phyloP scores from a whole-genome alignment of 1,140 invertebrate genomes.

The Potamilus streckersoni region DNA sequence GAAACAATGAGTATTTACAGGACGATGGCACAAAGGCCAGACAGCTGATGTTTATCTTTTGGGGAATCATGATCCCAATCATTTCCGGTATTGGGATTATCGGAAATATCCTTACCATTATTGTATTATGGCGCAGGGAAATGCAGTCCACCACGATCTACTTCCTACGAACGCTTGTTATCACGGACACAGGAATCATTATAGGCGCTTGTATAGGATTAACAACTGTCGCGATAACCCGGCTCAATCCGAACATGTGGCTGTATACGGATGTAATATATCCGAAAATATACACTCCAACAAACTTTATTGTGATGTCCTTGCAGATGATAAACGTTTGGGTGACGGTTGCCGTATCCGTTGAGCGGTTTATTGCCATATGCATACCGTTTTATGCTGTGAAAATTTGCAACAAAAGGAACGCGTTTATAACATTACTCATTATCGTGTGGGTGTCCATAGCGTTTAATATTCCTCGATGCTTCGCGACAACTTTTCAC shows the following conservation, averaged over 20 bases:
- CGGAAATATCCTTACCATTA: constrained; percentile 65
- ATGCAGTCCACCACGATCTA: constrained; percentile 63
- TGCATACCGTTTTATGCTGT: constrained; percentile 60
- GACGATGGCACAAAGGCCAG: constrained; percentile 36
- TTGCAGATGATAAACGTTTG: constrained; percentile 64
- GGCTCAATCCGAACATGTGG: constrained; percentile 74
- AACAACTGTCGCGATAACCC: constrained; percentile 36
- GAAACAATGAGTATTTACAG: constrained; percentile 36
- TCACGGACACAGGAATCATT: constrained; percentile 69
- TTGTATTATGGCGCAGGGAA: constrained; percentile 60
- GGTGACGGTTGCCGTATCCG: constrained; percentile 63
- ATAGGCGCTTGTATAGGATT: constrained; percentile 78
- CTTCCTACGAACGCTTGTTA: constrained; percentile 58
- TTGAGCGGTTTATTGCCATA: constrained; percentile 64
- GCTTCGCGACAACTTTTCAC: constrained; percentile 43
- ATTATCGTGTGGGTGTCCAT: constrained; percentile 47
- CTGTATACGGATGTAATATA: constrained; percentile 56
- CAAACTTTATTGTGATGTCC: constrained; percentile 59
- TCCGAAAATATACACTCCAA: constrained; percentile 53
- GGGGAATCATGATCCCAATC: constrained; percentile 57
- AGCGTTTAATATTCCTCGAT: constrained; percentile 62
- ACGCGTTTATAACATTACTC: constrained; percentile 48
- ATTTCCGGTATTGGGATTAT: constrained; percentile 53
- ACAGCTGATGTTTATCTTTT: constrained; percentile 52
- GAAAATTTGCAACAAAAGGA: constrained; percentile 48